phyloP scores from a whole-genome alignment of 2,113 vertebrate genomes.

The Limnothrissa miodon region DNA sequence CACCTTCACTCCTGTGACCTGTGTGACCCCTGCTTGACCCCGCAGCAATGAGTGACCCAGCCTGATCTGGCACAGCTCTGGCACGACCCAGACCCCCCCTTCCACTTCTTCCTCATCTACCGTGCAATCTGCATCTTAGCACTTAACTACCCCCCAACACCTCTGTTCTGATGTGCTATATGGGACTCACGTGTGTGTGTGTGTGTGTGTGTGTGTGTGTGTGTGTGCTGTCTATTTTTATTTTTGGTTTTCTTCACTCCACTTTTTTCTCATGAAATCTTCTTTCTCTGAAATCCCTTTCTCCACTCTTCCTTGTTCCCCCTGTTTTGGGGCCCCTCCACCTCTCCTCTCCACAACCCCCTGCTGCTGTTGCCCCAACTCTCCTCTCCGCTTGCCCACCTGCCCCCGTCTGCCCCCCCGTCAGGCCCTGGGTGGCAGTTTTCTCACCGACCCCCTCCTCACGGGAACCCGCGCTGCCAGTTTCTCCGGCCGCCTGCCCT shows the following conservation, averaged over 20 bases:
- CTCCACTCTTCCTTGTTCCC: conserved; percentile 44
- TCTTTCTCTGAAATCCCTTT: conserved; percentile 38
- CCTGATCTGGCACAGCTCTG: neutral
- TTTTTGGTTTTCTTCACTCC: neutral
- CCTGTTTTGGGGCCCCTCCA: neutral
- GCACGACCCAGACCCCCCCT: neutral
- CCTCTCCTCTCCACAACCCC: conserved; percentile 45
- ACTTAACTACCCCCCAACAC: neutral
- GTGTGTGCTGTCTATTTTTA: neutral
- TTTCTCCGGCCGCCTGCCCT: conserved; percentile 60
- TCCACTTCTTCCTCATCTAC: neutral
- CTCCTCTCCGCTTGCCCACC: conserved; percentile 41
- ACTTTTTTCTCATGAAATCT: neutral
- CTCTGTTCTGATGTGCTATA: neutral
- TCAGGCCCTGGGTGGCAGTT: conserved; percentile 2
- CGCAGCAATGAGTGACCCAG: conserved; percentile 14
- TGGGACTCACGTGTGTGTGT: neutral
- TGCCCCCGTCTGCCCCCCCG: conserved; percentile 23
- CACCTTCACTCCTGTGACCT: conserved; percentile 40
- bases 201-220: neutral
- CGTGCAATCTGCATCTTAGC: neutral
- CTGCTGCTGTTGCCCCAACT: conserved; percentile 41
- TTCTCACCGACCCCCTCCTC: conserved; percentile 55
- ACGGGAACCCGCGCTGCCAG: conserved; percentile 58
- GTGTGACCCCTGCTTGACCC: conserved; percentile 43